A percentile compares a stretch with the other conserved stretches of the same genome.
Conservation (phyloP, 2,888 invertebrate genomes). For the Drosophila sordidapex region DNA sequence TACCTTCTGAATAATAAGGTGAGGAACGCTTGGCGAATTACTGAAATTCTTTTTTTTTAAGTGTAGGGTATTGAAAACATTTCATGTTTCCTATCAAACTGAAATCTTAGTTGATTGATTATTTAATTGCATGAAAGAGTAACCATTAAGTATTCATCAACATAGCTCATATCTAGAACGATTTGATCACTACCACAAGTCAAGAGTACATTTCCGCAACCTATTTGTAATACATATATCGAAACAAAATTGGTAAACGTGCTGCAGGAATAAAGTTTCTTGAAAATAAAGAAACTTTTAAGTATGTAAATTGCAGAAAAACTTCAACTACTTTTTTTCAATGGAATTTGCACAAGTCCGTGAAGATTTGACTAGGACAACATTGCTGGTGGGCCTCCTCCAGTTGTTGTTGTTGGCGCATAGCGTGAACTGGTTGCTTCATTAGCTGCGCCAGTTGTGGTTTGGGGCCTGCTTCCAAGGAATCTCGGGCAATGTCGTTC, state of each 20-base stretch:
- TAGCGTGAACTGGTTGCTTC: conserved; percentile 63
- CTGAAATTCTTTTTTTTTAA: background rate
- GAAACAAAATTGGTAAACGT: conserved; percentile 15
- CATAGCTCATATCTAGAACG: background rate
- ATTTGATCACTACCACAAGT: conserved; percentile 31
- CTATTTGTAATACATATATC: conserved; percentile 1
- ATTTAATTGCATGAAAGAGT: background rate
- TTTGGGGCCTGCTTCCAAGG: conserved; percentile 49
- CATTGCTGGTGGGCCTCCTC: conserved; percentile 20
- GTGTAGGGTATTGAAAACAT: background rate
- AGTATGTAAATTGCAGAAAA: conserved; percentile 70
- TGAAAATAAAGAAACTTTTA: conserved; percentile 36
- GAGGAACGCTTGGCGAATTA: background rate
- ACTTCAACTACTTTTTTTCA: conserved; percentile 67
- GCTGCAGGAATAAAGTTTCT: conserved; percentile 35
- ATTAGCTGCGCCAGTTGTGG: conserved; percentile 55
- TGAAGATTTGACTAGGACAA: conserved; percentile 50
- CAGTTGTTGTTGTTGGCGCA: conserved; percentile 33
- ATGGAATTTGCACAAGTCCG: conserved; percentile 75
- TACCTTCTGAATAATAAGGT: too few species aligned
- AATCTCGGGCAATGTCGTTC: conserved; percentile 84
- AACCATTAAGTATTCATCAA: background rate
- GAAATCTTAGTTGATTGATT: background rate
- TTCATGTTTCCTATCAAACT: background rate
- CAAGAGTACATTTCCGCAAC: conserved; percentile 56